Conservation (phyloP, 2,888 invertebrate genomes). For the Eristalis pertinax region DNA sequence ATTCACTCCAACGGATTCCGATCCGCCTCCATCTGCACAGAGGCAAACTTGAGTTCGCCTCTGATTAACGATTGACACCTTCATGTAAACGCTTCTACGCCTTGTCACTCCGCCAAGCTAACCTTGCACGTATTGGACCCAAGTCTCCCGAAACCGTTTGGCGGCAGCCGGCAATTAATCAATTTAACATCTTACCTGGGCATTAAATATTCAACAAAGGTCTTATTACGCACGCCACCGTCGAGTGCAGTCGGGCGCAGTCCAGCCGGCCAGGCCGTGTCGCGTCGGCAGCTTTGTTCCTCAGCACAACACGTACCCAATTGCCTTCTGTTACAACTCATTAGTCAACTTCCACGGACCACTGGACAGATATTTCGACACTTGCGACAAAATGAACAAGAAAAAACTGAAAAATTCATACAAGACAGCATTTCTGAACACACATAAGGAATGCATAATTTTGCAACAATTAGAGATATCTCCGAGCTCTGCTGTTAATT, state of each 20-base stretch:
- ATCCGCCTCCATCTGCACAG: not conserved
- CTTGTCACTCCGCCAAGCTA: not conserved
- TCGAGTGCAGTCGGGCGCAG: conserved; percentile 20
- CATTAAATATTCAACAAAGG: conserved; percentile 39
- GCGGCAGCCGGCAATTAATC: conserved; percentile 11
- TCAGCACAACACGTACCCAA: conserved; percentile 39
- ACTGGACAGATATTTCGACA: conserved; percentile 57
- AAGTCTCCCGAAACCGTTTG: not conserved
- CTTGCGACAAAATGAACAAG: conserved; percentile 7
- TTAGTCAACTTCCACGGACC: conserved; percentile 47
- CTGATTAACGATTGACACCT: not conserved
- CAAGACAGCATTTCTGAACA: conserved; percentile 52
- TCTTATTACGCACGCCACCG: conserved; percentile 28
- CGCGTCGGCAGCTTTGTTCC: conserved; percentile 56
- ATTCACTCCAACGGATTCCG: not conserved
- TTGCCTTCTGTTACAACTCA: conserved; percentile 46
- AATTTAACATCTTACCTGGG: conserved; percentile 15
- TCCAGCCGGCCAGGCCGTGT: not conserved
- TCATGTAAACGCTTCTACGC: not conserved
- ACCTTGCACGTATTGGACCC: not conserved
- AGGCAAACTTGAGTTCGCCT: not conserved
- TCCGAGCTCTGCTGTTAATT: conserved; percentile 52
- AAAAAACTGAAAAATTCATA: conserved; percentile 4
- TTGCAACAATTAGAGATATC: conserved; percentile 30
- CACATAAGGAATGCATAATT: conserved; percentile 60